A percentile compares a stretch with the other conserved stretches of the same genome.
phyloP scores from a whole-genome alignment of 2,113 vertebrate species.

The Sialia sialis region DNA sequence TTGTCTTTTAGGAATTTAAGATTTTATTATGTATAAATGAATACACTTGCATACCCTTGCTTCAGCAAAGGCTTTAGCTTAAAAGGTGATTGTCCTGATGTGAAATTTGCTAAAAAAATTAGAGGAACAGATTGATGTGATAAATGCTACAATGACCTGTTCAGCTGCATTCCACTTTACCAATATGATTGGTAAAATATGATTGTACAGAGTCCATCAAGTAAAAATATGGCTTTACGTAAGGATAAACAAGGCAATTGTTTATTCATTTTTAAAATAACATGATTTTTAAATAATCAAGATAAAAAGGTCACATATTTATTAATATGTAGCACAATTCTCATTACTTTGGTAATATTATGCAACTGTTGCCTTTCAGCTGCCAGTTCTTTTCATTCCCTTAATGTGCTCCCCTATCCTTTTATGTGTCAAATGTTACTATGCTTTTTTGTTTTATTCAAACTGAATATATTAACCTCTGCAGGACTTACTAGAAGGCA shows the following conservation, averaged over 20 bases:
- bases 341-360: conserved; percentile 53
- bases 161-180: not conserved
- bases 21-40: conserved; percentile 36
- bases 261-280: conserved; percentile 64
- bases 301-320: conserved; percentile 67
- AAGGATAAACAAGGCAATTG: conserved; percentile 16
- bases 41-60: not conserved
- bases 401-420: not conserved
- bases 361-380: conserved; percentile 49
- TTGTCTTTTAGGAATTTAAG: conserved; percentile 46
- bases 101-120: not conserved
- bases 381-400: not conserved
- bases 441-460: conserved; percentile 22
- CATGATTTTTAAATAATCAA: conserved; percentile 54
- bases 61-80: not conserved
- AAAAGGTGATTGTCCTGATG: not conserved
- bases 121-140: not conserved
- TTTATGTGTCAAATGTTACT: conserved; percentile 13
- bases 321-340: conserved; percentile 62
- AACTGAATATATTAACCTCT: conserved; percentile 48
- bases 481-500: not conserved
- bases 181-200: not conserved
- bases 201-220: not conserved
- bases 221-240: conserved; percentile 24
- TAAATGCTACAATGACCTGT: not conserved